These are phyloP conservation scores for Caenorhabditis wallacei DNA, from an alignment of 2,888 invertebrate species.

Conservation along the genomic window DNA sequence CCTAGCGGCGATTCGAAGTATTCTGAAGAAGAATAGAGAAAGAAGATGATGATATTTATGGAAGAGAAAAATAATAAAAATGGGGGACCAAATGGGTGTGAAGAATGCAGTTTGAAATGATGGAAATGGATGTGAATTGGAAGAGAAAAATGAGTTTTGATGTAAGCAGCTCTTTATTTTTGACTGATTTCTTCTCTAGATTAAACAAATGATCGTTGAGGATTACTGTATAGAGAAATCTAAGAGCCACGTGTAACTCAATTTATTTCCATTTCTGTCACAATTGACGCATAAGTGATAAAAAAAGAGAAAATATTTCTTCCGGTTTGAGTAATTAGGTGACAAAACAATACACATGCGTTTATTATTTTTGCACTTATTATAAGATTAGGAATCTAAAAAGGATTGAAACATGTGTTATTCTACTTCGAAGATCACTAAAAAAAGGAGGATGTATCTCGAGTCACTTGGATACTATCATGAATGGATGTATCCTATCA, in stretches of 20 bases:
- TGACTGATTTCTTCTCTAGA: not conserved
- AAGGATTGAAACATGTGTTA: too few relatives aligned
- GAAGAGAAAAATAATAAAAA: slow-evolving; percentile 2
- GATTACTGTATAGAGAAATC: too few relatives aligned
- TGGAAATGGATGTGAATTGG: slow-evolving; percentile 13
- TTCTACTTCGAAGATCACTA: too few relatives aligned
- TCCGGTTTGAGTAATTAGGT: slow-evolving; percentile 2
- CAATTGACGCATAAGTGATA: not conserved
- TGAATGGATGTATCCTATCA: too few relatives aligned
- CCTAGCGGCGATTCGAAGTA: slow-evolving; percentile 40
- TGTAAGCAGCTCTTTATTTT: not conserved
- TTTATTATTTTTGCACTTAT: not conserved
- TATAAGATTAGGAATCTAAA: too few relatives aligned
- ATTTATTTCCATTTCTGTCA: not conserved
- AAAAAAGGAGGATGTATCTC: too few relatives aligned
- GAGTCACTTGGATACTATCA: too few relatives aligned
- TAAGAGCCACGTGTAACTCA: too few relatives aligned
- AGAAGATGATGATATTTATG: slow-evolving; percentile 16
- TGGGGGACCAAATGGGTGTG: slow-evolving; percentile 30
- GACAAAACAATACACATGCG: not conserved
- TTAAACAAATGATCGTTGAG: too few relatives aligned
- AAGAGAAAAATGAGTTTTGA: not conserved
- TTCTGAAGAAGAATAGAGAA: slow-evolving; percentile 19
- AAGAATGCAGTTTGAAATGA: slow-evolving; percentile 41
- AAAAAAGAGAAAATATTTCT: not conserved